Base-by-base conservation (phyloP, 2,113 vertebrate genomes). In the Calcarius ornatus region DNA sequence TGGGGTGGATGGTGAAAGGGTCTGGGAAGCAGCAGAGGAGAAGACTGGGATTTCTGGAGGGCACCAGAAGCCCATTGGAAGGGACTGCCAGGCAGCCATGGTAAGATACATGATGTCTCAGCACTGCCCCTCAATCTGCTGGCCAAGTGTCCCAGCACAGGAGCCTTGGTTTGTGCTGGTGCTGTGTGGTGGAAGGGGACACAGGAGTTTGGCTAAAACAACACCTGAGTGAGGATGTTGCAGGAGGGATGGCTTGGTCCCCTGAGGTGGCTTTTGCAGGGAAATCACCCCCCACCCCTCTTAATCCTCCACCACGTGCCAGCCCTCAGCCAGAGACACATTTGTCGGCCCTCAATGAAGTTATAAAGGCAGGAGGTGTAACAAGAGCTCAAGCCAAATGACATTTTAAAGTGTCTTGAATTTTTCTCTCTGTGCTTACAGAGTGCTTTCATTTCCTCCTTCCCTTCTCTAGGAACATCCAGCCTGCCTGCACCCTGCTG, bases 151-250 rank as follows among this genome's bases (percentile, higher is more conserved):
- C 56, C 82, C 56, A 75, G 70, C 47, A 11, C 47, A 48, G n/a
- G 64, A 37, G 33, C 4, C 25, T 66, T 1, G 0, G 31, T 40
- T 15, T 4, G 4, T 45, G 37, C 22, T 15, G 0, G 0, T 63
- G 66, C 57, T 18, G 2, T 1, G 1, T 15, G 53, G 35, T 5
- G 1, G 23, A 51, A 71, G 48, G 12, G 48, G 40, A 23, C 47
- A 54, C 79, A 10, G 0, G 0, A 53, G 9, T 85, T 70, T 79
- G 75, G 47, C 31, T 73, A 40, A 54, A 37, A 28, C 0, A 17
- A 20, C 53, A 17, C 42, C 28, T 1, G 2, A 45, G 51, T 31
- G 43, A 68, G 43, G 51, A 22, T 38, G 43, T 33, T 92, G 38
- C 38, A 68, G 43, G 24, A 35, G 31, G 38, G n/a, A 80, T 64